Evolutionary conservation across 2,797 vertebrate species (phyloP), one percentile per base, ranked within the genome.

Genomic region (Muscicapa striata): DNA sequence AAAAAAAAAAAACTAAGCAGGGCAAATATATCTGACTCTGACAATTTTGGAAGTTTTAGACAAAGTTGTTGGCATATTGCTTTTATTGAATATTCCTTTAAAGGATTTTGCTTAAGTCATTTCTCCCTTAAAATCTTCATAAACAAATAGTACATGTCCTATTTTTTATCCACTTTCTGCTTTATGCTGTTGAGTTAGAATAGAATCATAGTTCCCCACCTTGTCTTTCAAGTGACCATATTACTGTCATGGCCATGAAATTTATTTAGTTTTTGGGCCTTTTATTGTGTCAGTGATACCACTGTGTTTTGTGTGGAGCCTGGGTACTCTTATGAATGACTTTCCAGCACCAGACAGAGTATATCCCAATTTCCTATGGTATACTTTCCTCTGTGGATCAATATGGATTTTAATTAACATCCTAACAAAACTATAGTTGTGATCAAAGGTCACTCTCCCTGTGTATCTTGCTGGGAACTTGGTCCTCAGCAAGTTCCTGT

Each of bases 401-500:
- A 94, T 96, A 93, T 89, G 62, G 81, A 89, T 97, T 94, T 97
- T 96, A 97, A 97, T 98, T 97, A 97, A 92, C 89, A 90, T 88
- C 92, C 88, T 91, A 86, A 95, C 91, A 95, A 94, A 93, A 96
- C 96, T 94, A 63, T 5, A 92, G 88, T 90, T 93, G 76, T 30
- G 54, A 75, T 95, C 69, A 95, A 87, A 97, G 92, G 72, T 92
- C 78, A 87, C 82, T 96, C 84, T 97, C 72, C 57, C 61, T 79
- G 86, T 95, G 83, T 94, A 86, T 79, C 75, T 95, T 97, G 80
- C 87, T 10, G 54, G 81, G 80, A 97, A 95, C 94, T 97, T 97
- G 91, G 86, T 96, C 91, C 95, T 94, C 52, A 32, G 78, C 49
- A 93, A 94, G 81, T 72, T 93, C 43, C 75, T 87, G 15, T 83